These are phyloP conservation scores for Rafetus swinhoei DNA, from an alignment of 2,113 vertebrate species.

Conservation along the genomic window DNA sequence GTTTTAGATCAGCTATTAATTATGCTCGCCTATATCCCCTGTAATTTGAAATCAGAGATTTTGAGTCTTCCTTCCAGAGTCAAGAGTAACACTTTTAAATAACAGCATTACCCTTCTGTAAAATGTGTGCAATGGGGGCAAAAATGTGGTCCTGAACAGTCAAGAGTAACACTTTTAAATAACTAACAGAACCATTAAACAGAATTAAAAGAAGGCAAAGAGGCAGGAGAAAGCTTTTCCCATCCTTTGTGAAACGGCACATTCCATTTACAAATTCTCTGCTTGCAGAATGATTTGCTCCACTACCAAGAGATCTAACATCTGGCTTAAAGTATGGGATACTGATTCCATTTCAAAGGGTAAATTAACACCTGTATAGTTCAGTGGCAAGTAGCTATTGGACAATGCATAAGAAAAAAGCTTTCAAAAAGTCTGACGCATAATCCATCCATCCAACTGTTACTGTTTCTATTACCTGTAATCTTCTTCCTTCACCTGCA, in stretches of 20 bases:
- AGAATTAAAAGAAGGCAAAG: background rate
- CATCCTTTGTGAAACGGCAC: background rate
- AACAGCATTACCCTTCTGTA: background rate
- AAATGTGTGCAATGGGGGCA: background rate
- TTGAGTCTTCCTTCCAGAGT: background rate
- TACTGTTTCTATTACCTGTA: background rate
- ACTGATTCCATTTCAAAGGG: background rate
- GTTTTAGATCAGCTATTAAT: background rate
- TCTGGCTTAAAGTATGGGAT: background rate
- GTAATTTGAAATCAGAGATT: background rate
- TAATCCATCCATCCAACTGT: background rate
- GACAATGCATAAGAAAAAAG: background rate
- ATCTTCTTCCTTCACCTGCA: background rate
- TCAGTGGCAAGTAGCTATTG: background rate
- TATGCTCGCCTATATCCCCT: background rate
- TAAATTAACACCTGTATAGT: background rate
- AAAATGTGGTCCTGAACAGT: background rate
- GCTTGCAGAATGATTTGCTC: background rate
- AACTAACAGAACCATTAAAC: background rate
- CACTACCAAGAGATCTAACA: background rate
- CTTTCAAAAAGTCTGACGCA: background rate
- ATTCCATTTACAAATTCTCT: background rate
- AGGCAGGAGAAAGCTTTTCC: background rate
- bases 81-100: background rate
- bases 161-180: too few relatives aligned